A percentile compares a stretch with the other conserved stretches of the same genome.
These are phyloP conservation scores for Aricia agestis DNA, from an alignment of 1,140 invertebrate species.

Conservation along the genomic window DNA sequence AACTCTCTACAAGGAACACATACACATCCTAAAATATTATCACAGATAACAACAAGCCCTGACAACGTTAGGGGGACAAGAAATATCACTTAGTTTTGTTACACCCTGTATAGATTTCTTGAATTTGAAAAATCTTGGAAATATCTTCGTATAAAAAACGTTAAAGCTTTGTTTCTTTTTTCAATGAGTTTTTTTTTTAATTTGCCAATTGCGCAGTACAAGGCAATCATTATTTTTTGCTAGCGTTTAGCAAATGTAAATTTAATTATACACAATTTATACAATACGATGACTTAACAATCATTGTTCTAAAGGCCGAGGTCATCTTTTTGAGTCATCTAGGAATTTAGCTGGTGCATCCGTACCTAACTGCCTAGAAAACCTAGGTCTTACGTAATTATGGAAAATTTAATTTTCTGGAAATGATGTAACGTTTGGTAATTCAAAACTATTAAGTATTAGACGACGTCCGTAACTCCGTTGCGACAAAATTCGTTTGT, in stretches of 20 bases:
- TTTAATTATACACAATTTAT: background rate
- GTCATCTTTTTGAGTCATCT: constrained; percentile 25
- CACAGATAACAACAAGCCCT: too few relatives aligned
- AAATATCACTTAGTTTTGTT: too few relatives aligned
- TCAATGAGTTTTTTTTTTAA: background rate
- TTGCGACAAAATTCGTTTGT: too few relatives aligned
- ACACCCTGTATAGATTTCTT: too few relatives aligned
- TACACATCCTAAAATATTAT: too few relatives aligned
- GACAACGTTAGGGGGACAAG: too few relatives aligned
- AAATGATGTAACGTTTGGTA: background rate
- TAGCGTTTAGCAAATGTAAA: background rate
- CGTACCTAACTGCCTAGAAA: background rate
- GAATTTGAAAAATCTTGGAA: too few relatives aligned
- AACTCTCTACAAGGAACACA: too few relatives aligned
- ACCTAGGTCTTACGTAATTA: background rate
- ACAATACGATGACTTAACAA: constrained; percentile 5
- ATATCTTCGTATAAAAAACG: too few relatives aligned
- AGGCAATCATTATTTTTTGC: background rate
- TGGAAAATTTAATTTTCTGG: constrained; percentile 1
- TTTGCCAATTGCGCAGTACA: background rate
- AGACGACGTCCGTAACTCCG: too few relatives aligned
- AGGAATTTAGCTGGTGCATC: constrained; percentile 16
- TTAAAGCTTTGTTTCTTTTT: background rate
- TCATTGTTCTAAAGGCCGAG: constrained; percentile 21
- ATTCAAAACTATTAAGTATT: background rate